A percentile compares a stretch with the other conserved stretches of the same genome.
Conservation (phyloP, 2,797 vertebrate species). For the Tolypeutes matacus region DNA sequence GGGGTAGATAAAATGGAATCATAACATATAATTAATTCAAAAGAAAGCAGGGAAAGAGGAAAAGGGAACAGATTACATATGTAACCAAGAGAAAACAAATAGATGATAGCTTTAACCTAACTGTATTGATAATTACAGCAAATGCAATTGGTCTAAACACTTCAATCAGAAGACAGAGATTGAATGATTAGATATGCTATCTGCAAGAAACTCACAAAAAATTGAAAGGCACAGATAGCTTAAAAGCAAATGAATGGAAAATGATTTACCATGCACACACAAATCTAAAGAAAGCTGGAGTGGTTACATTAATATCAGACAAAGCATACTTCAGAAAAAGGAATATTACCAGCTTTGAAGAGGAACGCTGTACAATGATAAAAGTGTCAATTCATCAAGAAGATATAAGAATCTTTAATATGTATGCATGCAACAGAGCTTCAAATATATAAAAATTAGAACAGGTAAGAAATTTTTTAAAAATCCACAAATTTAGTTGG, state of each 20-base stretch:
- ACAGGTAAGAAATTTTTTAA: background rate
- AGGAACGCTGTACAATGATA: background rate
- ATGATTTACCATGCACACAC: background rate
- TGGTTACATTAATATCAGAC: background rate
- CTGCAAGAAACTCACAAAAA: background rate
- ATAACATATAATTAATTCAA: background rate
- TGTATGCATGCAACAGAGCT: background rate
- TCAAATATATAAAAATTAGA: background rate
- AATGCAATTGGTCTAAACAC: background rate
- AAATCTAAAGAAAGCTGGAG: constrained; percentile 13
- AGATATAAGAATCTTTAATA: background rate
- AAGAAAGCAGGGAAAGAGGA: background rate
- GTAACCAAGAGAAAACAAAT: background rate
- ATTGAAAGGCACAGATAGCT: background rate
- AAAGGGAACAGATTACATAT: background rate
- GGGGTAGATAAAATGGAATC: background rate
- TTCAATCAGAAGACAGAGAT: background rate
- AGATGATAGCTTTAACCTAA: background rate
- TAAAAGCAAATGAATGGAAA: constrained; percentile 18
- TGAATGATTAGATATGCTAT: background rate
- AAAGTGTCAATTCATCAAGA: background rate
- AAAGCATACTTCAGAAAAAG: background rate
- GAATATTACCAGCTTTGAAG: background rate
- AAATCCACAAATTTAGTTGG: background rate
- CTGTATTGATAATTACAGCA: background rate